Conservation (phyloP, 2,888 invertebrate species). For the Drosophila aldrichi region DNA sequence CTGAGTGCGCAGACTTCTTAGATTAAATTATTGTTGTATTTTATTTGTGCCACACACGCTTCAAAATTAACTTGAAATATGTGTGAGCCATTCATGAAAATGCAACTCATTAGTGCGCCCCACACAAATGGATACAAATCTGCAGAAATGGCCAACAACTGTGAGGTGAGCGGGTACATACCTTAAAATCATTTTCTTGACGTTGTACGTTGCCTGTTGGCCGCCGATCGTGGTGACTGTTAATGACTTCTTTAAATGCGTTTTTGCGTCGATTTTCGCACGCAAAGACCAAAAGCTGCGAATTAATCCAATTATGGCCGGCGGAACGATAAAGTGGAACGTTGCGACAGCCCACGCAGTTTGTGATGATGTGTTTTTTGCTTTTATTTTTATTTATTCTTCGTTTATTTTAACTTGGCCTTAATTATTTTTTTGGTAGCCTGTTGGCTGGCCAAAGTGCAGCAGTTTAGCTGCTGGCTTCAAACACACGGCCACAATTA, state of each 20-base stretch:
- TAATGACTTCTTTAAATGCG: conserved; percentile 78
- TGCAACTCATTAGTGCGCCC: conserved; percentile 42
- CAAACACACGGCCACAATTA: conserved; percentile 8
- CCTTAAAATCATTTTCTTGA: conserved; percentile 83
- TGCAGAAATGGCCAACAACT: conserved; percentile 17
- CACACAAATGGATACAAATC: conserved; percentile 36
- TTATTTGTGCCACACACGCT: conserved; percentile 40
- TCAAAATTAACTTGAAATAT: conserved; percentile 57
- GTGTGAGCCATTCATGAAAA: conserved; percentile 39
- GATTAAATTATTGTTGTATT: neutral
- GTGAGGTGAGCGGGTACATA: conserved; percentile 53
- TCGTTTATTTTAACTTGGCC: conserved; percentile 41
- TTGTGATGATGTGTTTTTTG: conserved; percentile 25
- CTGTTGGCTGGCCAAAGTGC: conserved; percentile 35
- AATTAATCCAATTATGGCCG: conserved; percentile 71
- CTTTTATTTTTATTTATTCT: neutral
- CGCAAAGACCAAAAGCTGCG: conserved; percentile 38
- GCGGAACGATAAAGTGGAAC: conserved; percentile 30
- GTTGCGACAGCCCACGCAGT: conserved; percentile 57
- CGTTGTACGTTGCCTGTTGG: conserved; percentile 66
- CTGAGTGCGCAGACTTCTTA: conserved; percentile 8
- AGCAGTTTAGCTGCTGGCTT: conserved; percentile 31
- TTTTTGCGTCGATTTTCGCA: conserved; percentile 50
- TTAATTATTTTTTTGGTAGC: conserved; percentile 53
- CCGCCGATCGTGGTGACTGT: conserved; percentile 49